Percentiles rank a stretch among this genome's conserved stretches.
These are phyloP conservation scores for Anhinga anhinga DNA, from an alignment of 2,113 vertebrate genomes.

Conservation along the genomic window DNA sequence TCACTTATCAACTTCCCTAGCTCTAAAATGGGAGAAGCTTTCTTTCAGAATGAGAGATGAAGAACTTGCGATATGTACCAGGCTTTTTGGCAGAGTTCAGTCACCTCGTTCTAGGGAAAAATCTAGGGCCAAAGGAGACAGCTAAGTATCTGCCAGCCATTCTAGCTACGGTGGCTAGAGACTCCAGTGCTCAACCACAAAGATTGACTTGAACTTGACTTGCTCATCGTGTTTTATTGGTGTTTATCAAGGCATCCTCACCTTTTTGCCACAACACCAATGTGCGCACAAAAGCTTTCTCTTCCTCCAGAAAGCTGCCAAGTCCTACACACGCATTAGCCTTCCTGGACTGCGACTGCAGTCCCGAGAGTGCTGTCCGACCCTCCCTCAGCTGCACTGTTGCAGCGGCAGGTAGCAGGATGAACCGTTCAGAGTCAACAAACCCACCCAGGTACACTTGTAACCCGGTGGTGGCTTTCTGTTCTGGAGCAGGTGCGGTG, in stretches of 20 bases:
- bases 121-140: neutral
- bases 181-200: neutral
- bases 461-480: neutral
- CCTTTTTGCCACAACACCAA: neutral
- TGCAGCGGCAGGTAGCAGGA: neutral
- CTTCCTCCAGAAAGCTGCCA: neutral
- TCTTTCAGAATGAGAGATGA: fast-evolving
- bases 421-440: neutral
- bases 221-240: neutral
- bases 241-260: neutral
- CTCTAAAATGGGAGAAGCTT: neutral
- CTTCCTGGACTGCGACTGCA: neutral
- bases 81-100: neutral
- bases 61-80: neutral
- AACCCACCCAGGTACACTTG: neutral
- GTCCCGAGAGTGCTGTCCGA: neutral
- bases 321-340: fast-evolving
- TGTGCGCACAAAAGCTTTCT: neutral
- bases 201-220: neutral
- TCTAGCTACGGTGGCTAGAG: neutral
- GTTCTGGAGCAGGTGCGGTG: neutral
- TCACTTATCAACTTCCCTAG: neutral
- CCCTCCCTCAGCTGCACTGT: neutral
- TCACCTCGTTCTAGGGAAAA: neutral
- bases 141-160: neutral